Evolutionary conservation across 1,140 invertebrate genomes (phyloP), one percentile per base, ranked within the genome.

Genomic region (Hyles vespertilio): DNA sequence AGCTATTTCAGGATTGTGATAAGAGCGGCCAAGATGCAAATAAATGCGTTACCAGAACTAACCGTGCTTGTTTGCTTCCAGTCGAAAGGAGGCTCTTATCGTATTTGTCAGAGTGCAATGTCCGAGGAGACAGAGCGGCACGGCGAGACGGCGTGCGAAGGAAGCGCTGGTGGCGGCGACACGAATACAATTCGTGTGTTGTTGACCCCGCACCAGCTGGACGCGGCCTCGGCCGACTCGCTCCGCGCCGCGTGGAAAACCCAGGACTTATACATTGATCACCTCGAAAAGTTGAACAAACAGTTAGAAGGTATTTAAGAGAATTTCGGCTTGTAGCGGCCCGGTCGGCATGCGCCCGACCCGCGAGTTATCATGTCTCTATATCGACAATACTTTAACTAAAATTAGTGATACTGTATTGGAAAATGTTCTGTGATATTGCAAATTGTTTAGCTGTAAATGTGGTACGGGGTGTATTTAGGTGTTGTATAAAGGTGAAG

Each of bases 281-380:
- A 89, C 63, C 82, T 89, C 67, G 88, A 89, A 84, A 75, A 84
- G 47, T 86, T 87, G 84, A 89, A 87, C 82, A 89, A 87, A 84
- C 84, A 86, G 77, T 78, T 89, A 79, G 88, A 89, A 89, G 88
- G 88, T 89, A 89, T 89, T 89, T 89, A 89, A 76, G 84, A 84
- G 76, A 79, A 80, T 87, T 86, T 71, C 81, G 80, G 80, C 81
- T 85, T 85, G 76, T 86, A 86, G 83, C 77, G 78, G 67, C 47
- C 63, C 66, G 80, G 74, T 79, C 72, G 77, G 74, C 70, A 73
- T 68, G 32, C 60, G 63, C 67, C 64, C 70, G 77, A 74, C 71
- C 67, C 70, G 69, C 77, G 76, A 77, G 76, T 77, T 82, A 58
- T 74, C 77, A 77, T 79, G 75, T 84, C 48, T 79, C 52, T 79